A percentile compares a stretch with the other conserved stretches of the same genome.
phyloP scores from a whole-genome alignment of 2,888 invertebrate genomes.

The Andricus curvator region DNA sequence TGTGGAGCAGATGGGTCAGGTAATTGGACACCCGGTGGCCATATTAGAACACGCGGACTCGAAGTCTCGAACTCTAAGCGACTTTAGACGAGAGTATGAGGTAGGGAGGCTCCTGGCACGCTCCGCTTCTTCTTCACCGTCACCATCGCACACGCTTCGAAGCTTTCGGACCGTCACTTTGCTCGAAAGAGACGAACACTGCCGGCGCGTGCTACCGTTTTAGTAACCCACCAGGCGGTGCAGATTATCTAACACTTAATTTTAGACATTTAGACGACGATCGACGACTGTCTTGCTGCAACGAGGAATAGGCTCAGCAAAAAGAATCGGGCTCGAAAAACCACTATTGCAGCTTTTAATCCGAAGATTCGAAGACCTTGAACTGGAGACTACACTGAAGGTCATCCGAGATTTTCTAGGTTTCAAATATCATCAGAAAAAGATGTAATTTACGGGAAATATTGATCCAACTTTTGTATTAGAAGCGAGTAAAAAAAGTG shows the following conservation, averaged over 20 bases:
- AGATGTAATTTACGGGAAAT: neutral
- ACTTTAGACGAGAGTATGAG: constrained; percentile 47
- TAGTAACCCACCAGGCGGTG: constrained; percentile 58
- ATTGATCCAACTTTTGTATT: neutral
- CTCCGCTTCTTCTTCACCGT: constrained; percentile 35
- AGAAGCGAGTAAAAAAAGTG: too few relatives aligned
- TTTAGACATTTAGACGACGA: constrained; percentile 72
- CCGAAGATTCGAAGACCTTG: neutral
- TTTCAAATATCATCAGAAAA: neutral
- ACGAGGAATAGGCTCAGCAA: constrained; percentile 42
- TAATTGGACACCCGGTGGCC: constrained; percentile 77
- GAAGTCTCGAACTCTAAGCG: constrained; percentile 54
- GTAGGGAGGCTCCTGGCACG: constrained; percentile 46
- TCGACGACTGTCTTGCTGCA: constrained; percentile 45
- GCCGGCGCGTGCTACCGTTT: constrained; percentile 54
- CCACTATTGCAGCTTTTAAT: neutral
- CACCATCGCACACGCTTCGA: constrained; percentile 47
- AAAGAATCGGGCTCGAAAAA: constrained; percentile 30
- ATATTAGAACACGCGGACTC: constrained; percentile 74
- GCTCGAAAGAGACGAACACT: constrained; percentile 24
- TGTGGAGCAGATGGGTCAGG: constrained; percentile 62
- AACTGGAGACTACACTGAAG: neutral
- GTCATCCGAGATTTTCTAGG: neutral
- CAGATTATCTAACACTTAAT: constrained; percentile 78
- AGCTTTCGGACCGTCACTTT: constrained; percentile 44